Percentiles rank a stretch among this genome's conserved stretches.
These are phyloP conservation scores for Rhineura floridana DNA, from an alignment of 2,113 vertebrate species.

Conservation along the genomic window DNA sequence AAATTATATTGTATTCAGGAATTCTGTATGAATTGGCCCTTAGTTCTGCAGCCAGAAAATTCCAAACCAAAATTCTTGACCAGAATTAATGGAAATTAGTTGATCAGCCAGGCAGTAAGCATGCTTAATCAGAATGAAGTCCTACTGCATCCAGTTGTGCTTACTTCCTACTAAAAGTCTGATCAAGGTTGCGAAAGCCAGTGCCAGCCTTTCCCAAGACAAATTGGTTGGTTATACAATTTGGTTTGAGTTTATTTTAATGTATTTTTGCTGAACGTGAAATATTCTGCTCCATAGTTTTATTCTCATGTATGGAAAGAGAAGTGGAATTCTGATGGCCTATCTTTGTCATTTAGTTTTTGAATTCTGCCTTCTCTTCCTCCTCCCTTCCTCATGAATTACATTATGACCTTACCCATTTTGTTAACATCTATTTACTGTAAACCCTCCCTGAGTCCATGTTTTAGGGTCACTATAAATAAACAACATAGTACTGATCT, in stretches of 20 bases:
- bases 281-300: not conserved
- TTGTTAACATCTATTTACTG: not conserved
- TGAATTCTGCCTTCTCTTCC: not conserved
- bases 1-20: not conserved
- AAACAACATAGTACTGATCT: not conserved
- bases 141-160: not conserved
- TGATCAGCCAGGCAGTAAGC: not conserved
- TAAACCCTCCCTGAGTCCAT: constrained; percentile 16
- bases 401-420: not conserved
- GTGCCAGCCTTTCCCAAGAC: too few relatives aligned
- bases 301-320: not conserved
- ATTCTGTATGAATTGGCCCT: not conserved
- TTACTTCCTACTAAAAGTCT: not conserved
- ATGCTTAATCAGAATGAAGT: not conserved
- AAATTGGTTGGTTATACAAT: not conserved
- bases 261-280: not conserved
- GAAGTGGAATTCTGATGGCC: not conserved
- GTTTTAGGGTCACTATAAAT: constrained; percentile 3
- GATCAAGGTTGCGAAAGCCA: not conserved
- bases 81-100: not conserved
- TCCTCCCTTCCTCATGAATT: not conserved
- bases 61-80: constrained; percentile 3
- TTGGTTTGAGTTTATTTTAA: not conserved
- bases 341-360: not conserved
- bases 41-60: not conserved